Evolutionary conservation across 2,113 vertebrate species (phyloP).

Genomic region (Thermophis baileyi): DNA sequence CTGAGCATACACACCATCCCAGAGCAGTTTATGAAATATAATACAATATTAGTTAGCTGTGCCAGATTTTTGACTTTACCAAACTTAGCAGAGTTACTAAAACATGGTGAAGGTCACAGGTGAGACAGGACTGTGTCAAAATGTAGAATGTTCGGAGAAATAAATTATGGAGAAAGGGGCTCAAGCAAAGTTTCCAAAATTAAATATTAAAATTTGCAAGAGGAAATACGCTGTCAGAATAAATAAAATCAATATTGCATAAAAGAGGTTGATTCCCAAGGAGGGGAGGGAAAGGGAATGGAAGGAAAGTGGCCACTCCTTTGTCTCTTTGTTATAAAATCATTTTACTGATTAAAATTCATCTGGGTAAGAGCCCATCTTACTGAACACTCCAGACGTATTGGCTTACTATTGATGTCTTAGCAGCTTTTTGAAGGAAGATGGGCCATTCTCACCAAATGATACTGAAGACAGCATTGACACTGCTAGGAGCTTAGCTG

Average conservation of each 20-base stretch:
- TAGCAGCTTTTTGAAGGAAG: conserved; percentile 23
- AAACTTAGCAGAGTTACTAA: conserved; percentile 36
- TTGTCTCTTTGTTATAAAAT: conserved; percentile 65
- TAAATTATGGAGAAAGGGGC: conserved; percentile 4
- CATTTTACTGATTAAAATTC: conserved; percentile 63
- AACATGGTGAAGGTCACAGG: conserved; percentile 24
- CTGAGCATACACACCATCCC: background rate
- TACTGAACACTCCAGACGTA: conserved; percentile 30
- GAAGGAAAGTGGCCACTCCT: conserved; percentile 31
- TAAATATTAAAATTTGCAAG: conserved; percentile 30
- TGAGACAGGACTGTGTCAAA: conserved; percentile 13
- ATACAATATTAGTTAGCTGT: conserved; percentile 55
- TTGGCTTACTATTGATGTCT: conserved; percentile 35
- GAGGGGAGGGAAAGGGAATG: background rate
- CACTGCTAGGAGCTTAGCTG: conserved; percentile 34
- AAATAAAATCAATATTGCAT: conserved; percentile 41
- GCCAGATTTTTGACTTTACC: conserved; percentile 43
- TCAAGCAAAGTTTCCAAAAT: conserved; percentile 31
- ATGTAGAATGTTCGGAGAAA: background rate
- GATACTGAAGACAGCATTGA: background rate
- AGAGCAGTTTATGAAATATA: background rate
- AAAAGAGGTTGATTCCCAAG: conserved; percentile 39
- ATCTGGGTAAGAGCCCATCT: conserved; percentile 24
- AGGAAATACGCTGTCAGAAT: conserved; percentile 26
- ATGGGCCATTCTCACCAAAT: background rate